Evolutionary conservation across 1,140 invertebrate genomes (phyloP), one percentile per base, ranked within the genome.

Genomic region (Colletes gigas): DNA sequence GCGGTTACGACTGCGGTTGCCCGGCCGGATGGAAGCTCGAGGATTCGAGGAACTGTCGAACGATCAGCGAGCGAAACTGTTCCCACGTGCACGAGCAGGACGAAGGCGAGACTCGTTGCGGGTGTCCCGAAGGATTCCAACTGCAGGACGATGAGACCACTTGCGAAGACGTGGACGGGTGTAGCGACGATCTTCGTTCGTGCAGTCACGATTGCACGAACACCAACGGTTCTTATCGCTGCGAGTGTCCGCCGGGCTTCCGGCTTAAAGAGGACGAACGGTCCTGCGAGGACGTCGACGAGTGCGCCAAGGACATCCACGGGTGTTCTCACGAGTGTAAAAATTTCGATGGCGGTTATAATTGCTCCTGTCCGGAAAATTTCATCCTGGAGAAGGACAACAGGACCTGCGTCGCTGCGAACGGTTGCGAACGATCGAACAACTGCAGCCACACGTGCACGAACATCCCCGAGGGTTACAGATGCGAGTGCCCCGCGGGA

Each of bases 141-240:
- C 86, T 96, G 8, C 83, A 87, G 7, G 89, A 90, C 9, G 94
- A 95, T 81, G 78, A 86, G 39, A 91, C 88, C 65, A 93, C 89
- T 59, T 95, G 94, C 83, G 89, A 91, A 70, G 93, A 95, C 81
- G 93, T 96, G 41, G 92, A 96, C 87, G 95, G 96, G 78, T 96
- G 95, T 83, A 5, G 15, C 1, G 90, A 90, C 94, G 96, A 94
- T 1, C 72, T 73, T 12, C 87, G 93, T 17, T 93, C 92, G 0
- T 95, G 95, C 75, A 94, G 92, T 39, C 92, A 95, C 71, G 82
- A 79, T 8, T 95, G 95, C 83, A 84, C 93, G 15, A 95, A 95
- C 75, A 91, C 91, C 19, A 85, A 92, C n/a, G 95, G 94, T 14
- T 89, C 93, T 72, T 94, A 92, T 74, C 90, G 93, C 70, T 94